phyloP scores from a whole-genome alignment of 2,113 vertebrate species.

The Boleophthalmus pectinirostris region DNA sequence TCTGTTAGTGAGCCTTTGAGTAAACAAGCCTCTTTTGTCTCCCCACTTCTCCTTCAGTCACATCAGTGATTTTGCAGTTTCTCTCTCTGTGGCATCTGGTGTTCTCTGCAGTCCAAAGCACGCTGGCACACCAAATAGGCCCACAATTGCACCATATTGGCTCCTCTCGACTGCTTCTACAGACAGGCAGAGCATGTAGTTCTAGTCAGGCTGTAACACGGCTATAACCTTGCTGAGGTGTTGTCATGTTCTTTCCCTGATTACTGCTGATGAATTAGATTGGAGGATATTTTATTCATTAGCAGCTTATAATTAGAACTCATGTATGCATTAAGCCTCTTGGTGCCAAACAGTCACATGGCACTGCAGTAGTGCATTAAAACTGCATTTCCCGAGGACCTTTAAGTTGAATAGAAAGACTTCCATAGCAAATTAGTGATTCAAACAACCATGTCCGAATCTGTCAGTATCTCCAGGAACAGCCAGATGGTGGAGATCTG shows the following conservation, averaged over 20 bases:
- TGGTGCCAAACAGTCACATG: conserved; percentile 9
- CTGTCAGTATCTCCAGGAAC: conserved; percentile 58
- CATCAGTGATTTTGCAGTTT: conserved; percentile 33
- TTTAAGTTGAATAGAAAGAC: conserved; percentile 33
- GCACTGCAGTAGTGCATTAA: conserved; percentile 23
- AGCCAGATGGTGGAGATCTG: conserved; percentile 61
- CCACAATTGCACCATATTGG: conserved; percentile 40
- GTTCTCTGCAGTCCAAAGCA: conserved; percentile 37
- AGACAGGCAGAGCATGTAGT: conserved; percentile 22
- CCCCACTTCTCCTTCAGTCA: conserved; percentile 12
- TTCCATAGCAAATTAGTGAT: conserved; percentile 55
- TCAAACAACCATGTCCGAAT: conserved; percentile 56
- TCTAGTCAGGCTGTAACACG: conserved; percentile 23
- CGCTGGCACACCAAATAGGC: conserved; percentile 41
- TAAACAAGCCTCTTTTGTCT: conserved; percentile 20
- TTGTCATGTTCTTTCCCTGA: neutral
- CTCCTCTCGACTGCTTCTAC: conserved; percentile 28
- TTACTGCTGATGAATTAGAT: neutral
- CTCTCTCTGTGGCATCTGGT: conserved; percentile 37
- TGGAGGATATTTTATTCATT: conserved; percentile 7
- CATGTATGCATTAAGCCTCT: conserved; percentile 3
- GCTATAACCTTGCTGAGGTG: conserved; percentile 19
- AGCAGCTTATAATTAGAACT: conserved; percentile 13
- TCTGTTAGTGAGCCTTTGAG: neutral
- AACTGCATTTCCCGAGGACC: conserved; percentile 33